A percentile compares a stretch with the other conserved stretches of the same genome.
These are phyloP conservation scores for Ciconia nigra DNA, from an alignment of 2,797 vertebrate species.

Conservation along the genomic window DNA sequence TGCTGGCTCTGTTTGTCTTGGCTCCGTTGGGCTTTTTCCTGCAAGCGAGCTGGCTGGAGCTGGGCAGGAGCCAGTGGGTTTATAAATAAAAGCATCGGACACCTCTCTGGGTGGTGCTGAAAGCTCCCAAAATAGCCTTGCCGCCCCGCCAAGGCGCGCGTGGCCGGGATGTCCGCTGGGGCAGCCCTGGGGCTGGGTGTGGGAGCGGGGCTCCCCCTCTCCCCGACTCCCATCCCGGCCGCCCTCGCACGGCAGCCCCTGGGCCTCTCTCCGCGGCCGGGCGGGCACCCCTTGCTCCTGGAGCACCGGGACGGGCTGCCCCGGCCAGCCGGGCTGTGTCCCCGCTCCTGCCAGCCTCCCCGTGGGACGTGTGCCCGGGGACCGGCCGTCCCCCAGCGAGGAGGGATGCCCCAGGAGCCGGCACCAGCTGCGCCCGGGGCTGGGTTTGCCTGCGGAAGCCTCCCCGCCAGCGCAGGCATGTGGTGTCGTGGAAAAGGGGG, in stretches of 20 bases:
- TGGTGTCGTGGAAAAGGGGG: rapidly evolving
- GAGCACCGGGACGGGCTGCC: not conserved
- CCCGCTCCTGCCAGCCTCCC: not conserved
- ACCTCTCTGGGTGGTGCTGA: constrained; percentile 40
- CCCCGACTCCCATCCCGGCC: rapidly evolving
- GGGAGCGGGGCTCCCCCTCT: not conserved
- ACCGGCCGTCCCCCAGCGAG: rapidly evolving
- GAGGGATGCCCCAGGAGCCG: not conserved
- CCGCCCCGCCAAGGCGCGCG: not conserved
- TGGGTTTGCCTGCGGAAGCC: not conserved
- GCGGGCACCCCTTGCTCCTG: not conserved
- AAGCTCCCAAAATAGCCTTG: not conserved
- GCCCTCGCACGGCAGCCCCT: not conserved
- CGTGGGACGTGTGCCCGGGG: rapidly evolving
- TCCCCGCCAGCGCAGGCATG: rapidly evolving
- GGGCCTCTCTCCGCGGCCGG: not conserved
- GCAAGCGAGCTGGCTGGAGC: not conserved
- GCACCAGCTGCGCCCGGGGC: rapidly evolving
- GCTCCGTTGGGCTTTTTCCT: not conserved
- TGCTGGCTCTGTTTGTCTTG: constrained; percentile 51
- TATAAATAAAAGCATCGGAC: constrained; percentile 43
- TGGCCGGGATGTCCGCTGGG: not conserved
- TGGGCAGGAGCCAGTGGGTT: not conserved
- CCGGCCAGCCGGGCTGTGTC: not conserved
- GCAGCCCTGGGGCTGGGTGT: not conserved